Evolutionary conservation across 2,113 vertebrate species (phyloP).

Genomic region (Tachycineta bicolor): DNA sequence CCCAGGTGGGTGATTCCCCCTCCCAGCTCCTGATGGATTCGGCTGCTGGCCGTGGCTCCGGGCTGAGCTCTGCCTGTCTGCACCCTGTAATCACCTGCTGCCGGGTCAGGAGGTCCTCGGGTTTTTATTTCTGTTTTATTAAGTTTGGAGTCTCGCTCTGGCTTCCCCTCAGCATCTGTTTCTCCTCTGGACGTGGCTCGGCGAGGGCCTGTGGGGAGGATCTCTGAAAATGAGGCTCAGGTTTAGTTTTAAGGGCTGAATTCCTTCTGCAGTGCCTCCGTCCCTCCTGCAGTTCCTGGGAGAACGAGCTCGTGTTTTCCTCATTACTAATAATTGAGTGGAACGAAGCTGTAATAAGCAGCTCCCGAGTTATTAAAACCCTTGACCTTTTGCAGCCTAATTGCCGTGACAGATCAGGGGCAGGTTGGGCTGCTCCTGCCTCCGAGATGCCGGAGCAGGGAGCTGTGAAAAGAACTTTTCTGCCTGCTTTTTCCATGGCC

Average conservation of each 20-base stretch:
- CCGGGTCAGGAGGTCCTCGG: not conserved
- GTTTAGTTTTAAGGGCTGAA: not conserved
- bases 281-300: slow-evolving; percentile 12
- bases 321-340: slow-evolving; percentile 29
- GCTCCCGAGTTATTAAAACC: slow-evolving; percentile 56
- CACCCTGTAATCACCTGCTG: not conserved
- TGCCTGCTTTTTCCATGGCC: not conserved
- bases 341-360: slow-evolving; percentile 39
- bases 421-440: slow-evolving; percentile 14
- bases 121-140: not conserved
- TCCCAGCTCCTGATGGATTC: not conserved
- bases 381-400: slow-evolving; percentile 48
- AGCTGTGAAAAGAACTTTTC: not conserved
- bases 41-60: not conserved
- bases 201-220: not conserved
- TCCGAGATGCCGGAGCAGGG: not conserved
- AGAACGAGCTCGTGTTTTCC: not conserved
- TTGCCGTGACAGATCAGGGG: not conserved
- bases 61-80: not conserved
- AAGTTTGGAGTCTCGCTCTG: not conserved
- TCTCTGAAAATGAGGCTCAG: not conserved
- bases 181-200: slow-evolving; percentile 9
- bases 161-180: not conserved
- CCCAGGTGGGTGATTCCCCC: slow-evolving; percentile 75
- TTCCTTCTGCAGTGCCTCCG: not conserved